Base-by-base conservation (phyloP, 1,140 invertebrate species). In the Portunus trituberculatus region DNA sequence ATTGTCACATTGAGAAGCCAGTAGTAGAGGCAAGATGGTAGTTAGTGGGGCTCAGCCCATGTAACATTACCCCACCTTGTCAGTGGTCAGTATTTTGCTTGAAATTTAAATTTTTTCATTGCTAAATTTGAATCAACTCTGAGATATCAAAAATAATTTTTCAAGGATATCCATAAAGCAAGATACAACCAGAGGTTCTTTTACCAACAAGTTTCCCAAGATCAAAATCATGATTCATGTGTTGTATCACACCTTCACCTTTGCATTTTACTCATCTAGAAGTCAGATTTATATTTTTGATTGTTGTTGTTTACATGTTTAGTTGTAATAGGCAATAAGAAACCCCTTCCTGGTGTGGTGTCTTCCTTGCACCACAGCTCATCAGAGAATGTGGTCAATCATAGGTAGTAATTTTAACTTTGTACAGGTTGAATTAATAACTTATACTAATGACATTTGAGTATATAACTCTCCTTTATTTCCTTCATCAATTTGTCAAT, bases 401-500 rank as follows among this genome's bases (percentile, higher is more conserved):
- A 95, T 90, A 86, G 87, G 82, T 89, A 82, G 88, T 88, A 93
- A 28, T 87, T 86, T 88, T 87, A 90, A 88, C 52, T 92, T 92
- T 95, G 94, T 95, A 95, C 84, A 95, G 92, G 94, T 92, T 93
- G n/a, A 92, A 92, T 92, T 92, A 95, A 95, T 95, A 95, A 94
- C 89, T 39, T 76, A 88, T 95, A 95, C 94, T 95, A 95, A 95
- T 95, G 48, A 92, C 14, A 76, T 46, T n/a, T 76, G 67, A 76
- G 25, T 76, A 76, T 76, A 76, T 76, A 25, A 59, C 16, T 59
- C 16, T 10, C 10, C 52, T 20, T 59, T 59, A n/a, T n/a, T 14
- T 59, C 3, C 16, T 59, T 20, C 52, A 59, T 10, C 52, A 14
- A 59, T 20, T 59, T 10, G 12, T 59, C 16, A 14, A 59, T 12